Base-by-base conservation (phyloP, 2,797 vertebrate species). In the Dryobates pubescens region DNA sequence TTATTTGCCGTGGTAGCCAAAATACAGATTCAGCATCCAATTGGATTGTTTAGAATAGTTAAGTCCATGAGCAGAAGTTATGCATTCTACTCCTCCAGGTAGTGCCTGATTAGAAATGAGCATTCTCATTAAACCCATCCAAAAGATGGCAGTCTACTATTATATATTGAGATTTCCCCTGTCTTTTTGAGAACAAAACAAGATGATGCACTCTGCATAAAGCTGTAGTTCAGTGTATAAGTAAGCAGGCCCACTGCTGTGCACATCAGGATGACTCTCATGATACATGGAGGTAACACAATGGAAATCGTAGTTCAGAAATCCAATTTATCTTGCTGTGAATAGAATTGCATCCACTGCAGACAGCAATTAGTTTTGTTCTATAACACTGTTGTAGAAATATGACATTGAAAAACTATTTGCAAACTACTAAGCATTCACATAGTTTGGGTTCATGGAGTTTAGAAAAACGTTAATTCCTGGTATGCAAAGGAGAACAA, bases 281-380 rank as follows among this genome's bases (percentile, higher is more conserved):
- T 93, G 96, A 97, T 96, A 96, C 84, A 78, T 71, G 82, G 92
- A 97, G 90, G 87, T 89, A 97, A 96, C 91, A 95, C 96, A 96
- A 97, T 96, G 96, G 96, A 98, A 98, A 97, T 96, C 13, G 7
- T 94, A 96, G 97, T 95, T 97, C 93, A 97, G 97, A 97, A 97
- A 98, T 97, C 95, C 96, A 97, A 97, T 97, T 98, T 97, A 92
- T 97, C 97, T 97, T 96, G 96, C 97, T 98, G 97, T 95, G 98
- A 98, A 96, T 96, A 94, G 96, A 98, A 98, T 97, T 97, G 97
- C 95, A 96, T 97, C 93, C 92, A 96, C 94, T 97, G 94, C 94
- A 91, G 96, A 97, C 32, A 94, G 94, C 96, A 98, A 97, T 98
- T 98, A 98, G 96, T 97, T 98, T 97, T 97, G 95, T 98, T 96